A percentile compares a stretch with the other conserved stretches of the same genome.
These are phyloP conservation scores for Agriopis leucophaearia DNA, from an alignment of 2,888 invertebrate species.

Conservation along the genomic window DNA sequence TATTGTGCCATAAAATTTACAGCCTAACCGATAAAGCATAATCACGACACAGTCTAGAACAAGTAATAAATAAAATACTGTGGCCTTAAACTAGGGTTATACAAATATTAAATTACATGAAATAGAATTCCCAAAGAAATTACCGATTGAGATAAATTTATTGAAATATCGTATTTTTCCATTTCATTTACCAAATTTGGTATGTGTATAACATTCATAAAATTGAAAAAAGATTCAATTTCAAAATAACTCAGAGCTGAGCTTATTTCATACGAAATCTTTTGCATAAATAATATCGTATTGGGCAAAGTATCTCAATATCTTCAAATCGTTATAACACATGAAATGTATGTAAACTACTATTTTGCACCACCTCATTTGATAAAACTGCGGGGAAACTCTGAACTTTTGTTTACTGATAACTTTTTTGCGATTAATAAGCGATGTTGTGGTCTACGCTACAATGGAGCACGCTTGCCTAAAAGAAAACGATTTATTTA, in stretches of 20 bases:
- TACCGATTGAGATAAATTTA: slow-evolving; percentile 15
- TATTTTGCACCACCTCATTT: slow-evolving; percentile 17
- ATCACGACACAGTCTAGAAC: neutral
- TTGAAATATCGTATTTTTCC: slow-evolving; percentile 6
- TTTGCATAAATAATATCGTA: slow-evolving; percentile 37
- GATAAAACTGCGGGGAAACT: neutral
- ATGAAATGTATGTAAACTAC: slow-evolving; percentile 32
- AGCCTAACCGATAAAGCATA: neutral
- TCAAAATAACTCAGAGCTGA: slow-evolving; percentile 30
- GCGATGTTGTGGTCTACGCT: too few relatives aligned
- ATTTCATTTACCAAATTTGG: slow-evolving; percentile 22
- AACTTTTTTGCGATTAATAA: neutral
- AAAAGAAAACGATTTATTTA: too few relatives aligned
- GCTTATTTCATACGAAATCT: slow-evolving; percentile 30
- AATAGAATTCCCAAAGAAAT: slow-evolving; percentile 13
- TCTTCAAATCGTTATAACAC: slow-evolving; percentile 29
- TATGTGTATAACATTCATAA: slow-evolving; percentile 35
- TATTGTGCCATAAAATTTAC: neutral
- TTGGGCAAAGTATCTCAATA: slow-evolving; percentile 41
- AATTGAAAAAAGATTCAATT: slow-evolving; percentile 41
- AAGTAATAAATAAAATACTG: neutral
- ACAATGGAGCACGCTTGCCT: too few relatives aligned
- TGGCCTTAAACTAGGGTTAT: neutral
- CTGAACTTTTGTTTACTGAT: neutral
- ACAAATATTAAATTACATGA: slow-evolving; percentile 6